phyloP scores from a whole-genome alignment of 2,113 vertebrate species.

The Siniperca chuatsi region DNA sequence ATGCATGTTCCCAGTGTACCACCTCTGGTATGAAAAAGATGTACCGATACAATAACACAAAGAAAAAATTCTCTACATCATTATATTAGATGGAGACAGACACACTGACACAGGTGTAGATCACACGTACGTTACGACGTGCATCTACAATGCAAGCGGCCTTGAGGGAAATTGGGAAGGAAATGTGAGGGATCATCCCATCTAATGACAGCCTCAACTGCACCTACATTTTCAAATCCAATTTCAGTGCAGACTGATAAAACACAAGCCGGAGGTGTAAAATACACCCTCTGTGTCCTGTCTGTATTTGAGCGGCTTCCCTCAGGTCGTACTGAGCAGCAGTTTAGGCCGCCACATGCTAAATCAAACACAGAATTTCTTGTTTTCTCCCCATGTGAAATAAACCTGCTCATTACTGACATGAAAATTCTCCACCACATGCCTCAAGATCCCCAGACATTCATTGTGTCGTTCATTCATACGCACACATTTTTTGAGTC shows the following conservation, averaged over 20 bases:
- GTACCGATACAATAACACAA: background rate
- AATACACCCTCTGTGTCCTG: slow-evolving; percentile 15
- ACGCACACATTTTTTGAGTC: background rate
- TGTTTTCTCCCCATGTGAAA: background rate
- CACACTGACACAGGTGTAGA: slow-evolving; percentile 2
- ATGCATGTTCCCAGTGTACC: background rate
- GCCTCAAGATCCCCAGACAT: background rate
- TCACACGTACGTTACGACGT: background rate
- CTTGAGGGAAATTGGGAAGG: slow-evolving; percentile 36
- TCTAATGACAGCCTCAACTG: slow-evolving; percentile 23
- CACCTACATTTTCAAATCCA: slow-evolving; percentile 42
- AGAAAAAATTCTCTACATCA: background rate
- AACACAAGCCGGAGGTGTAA: slow-evolving; percentile 33
- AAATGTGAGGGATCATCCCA: background rate
- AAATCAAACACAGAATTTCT: slow-evolving; percentile 4
- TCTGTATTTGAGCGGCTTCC: background rate
- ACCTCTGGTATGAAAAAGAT: background rate
- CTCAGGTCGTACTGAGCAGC: background rate
- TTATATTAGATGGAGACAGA: background rate
- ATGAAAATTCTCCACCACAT: background rate
- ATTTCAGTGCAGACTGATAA: slow-evolving; percentile 53
- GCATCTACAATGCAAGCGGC: background rate
- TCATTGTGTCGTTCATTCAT: background rate
- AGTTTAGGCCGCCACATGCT: background rate
- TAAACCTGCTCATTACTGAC: background rate